phyloP scores from a whole-genome alignment of 1,140 invertebrate species.

The Ericerus pela region DNA sequence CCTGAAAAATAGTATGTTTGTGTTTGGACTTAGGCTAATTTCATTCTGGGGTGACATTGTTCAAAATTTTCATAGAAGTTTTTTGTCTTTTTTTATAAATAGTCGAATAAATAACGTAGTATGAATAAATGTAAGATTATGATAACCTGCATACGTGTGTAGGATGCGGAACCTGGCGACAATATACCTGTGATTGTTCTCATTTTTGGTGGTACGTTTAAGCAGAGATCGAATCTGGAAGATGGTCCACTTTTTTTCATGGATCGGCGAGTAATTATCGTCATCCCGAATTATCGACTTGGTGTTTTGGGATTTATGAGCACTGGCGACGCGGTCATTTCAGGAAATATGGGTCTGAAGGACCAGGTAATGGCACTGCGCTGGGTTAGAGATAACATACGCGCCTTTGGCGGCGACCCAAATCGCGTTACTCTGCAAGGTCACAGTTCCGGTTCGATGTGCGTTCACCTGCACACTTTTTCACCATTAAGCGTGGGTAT shows the following conservation, averaged over 20 bases:
- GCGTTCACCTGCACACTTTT: neutral
- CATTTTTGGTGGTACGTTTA: conserved; percentile 46
- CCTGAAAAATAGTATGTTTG: no score
- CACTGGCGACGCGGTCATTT: neutral
- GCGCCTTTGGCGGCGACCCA: neutral
- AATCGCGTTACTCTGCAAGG: neutral
- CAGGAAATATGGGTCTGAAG: neutral
- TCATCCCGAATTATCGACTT: conserved; percentile 64
- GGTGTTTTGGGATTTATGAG: conserved; percentile 33
- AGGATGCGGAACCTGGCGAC: neutral
- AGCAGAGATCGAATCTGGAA: conserved; percentile 28
- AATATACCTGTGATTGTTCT: conserved; percentile 41
- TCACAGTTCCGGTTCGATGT: neutral
- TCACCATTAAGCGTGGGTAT: neutral
- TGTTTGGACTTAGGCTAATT: no score
- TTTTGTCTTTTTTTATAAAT: no score
- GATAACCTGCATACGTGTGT: no score
- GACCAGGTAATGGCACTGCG: neutral
- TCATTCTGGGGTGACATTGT: no score
- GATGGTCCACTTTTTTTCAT: conserved; percentile 51
- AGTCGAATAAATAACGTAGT: no score
- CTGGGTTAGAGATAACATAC: neutral
- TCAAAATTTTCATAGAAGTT: no score
- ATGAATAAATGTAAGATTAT: no score
- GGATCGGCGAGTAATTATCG: conserved; percentile 54